phyloP scores from a whole-genome alignment of 2,797 vertebrate genomes.

The Neosalanx taihuensis region DNA sequence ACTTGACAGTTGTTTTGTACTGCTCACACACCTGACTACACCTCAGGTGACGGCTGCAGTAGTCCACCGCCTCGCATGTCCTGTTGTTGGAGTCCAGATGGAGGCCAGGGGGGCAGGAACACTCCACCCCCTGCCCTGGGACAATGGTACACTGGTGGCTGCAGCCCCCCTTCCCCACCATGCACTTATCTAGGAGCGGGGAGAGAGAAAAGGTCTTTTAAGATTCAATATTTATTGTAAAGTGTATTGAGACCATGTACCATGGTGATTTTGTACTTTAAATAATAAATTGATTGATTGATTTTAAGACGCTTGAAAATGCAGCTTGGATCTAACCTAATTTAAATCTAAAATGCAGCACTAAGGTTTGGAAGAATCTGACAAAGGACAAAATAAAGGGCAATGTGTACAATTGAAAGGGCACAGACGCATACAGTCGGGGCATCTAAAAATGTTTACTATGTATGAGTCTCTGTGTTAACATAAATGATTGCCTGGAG shows the following conservation, averaged over 20 bases:
- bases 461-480: neutral
- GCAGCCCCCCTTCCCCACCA: slow-evolving; percentile 91
- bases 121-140: slow-evolving; percentile 89
- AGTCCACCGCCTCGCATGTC: slow-evolving; percentile 91
- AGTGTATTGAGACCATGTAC: too few species aligned
- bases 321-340: neutral
- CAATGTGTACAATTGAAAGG: neutral
- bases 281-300: too few species aligned
- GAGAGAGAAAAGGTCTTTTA: slow-evolving; percentile 7
- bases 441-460: too few species aligned
- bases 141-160: slow-evolving; percentile 93
- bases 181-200: slow-evolving; percentile 82
- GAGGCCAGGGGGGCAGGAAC: slow-evolving; percentile 88
- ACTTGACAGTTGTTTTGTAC: slow-evolving; percentile 92
- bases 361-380: neutral
- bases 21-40: slow-evolving; percentile 98
- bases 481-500: neutral
- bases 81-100: slow-evolving; percentile 85
- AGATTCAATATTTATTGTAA: too few species aligned
- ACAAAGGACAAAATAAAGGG: neutral
- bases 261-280: too few species aligned
- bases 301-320: neutral
- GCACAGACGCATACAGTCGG: too few species aligned
- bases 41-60: slow-evolving; percentile 87
- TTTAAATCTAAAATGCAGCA: neutral